Evolutionary conservation across 2,113 vertebrate species (phyloP).

Genomic region (Paradoxurus hermaphroditus): DNA sequence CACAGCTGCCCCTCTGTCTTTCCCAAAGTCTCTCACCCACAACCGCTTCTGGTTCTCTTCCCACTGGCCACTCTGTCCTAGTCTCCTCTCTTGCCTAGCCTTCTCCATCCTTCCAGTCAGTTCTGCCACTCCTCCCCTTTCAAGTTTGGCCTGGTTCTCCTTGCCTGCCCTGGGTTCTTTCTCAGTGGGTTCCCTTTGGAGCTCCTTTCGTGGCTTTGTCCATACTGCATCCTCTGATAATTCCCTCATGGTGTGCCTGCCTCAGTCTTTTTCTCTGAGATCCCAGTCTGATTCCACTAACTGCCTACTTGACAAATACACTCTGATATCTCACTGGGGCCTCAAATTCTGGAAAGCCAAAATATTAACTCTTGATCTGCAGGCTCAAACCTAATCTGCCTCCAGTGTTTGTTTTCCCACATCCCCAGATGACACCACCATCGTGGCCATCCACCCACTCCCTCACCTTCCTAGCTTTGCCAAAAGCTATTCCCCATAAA

Average conservation of each 20-base stretch:
- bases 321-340: not conserved
- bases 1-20: not conserved
- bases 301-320: not conserved
- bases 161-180: not conserved
- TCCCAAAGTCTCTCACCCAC: not conserved
- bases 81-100: not conserved
- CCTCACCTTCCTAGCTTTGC: not conserved
- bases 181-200: not conserved
- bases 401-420: not conserved
- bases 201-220: not conserved
- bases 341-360: not conserved
- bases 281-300: not conserved
- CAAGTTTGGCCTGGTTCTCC: not conserved
- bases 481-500: not conserved
- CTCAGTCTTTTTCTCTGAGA: not conserved
- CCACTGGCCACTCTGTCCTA: not conserved
- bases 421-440: not conserved
- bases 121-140: not conserved
- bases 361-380: not conserved
- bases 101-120: not conserved
- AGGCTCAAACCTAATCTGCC: not conserved
- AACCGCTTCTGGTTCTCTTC: not conserved
- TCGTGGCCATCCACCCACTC: not conserved
- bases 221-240: accelerated
- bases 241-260: not conserved